A percentile compares a stretch with the other conserved stretches of the same genome.
These are phyloP conservation scores for Dyspetes luteomarginatus DNA, from an alignment of 2,888 invertebrate species.

Conservation along the genomic window DNA sequence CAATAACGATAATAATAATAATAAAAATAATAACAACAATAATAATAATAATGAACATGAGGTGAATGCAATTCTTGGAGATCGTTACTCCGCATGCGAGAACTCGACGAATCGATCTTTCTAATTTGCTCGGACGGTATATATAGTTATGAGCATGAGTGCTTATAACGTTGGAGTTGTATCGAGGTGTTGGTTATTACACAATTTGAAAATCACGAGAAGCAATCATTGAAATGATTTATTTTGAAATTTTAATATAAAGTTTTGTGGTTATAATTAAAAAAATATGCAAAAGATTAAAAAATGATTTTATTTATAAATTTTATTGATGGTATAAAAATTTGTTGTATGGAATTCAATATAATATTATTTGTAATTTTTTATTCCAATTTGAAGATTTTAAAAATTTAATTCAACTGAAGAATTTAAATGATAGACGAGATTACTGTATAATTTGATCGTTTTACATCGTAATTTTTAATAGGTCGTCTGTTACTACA, in stretches of 20 bases:
- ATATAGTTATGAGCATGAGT: slow-evolving; percentile 19
- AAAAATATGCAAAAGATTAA: no score
- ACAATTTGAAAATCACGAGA: not conserved
- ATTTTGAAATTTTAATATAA: not conserved
- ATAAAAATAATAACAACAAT: slow-evolving; percentile 40
- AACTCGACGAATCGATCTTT: slow-evolving; percentile 40
- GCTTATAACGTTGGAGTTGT: not conserved
- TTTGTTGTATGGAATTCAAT: no score
- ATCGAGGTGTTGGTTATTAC: not conserved
- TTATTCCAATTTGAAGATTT: no score
- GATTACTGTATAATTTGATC: not conserved
- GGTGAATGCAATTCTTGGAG: slow-evolving; percentile 61
- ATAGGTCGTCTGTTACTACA: slow-evolving; percentile 97
- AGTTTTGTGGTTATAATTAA: not conserved
- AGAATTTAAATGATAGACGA: no score
- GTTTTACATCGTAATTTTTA: not conserved
- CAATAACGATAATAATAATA: slow-evolving; percentile 36
- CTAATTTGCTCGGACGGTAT: slow-evolving; percentile 22
- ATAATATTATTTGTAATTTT: no score
- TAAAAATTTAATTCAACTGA: no score
- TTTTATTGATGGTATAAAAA: no score
- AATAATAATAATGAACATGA: slow-evolving; percentile 1
- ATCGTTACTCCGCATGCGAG: slow-evolving; percentile 52
- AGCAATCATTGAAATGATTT: not conserved
- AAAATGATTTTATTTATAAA: no score